Evolutionary conservation across 1,140 invertebrate species (phyloP).

Genomic region (Drosophila ercepeae): DNA sequence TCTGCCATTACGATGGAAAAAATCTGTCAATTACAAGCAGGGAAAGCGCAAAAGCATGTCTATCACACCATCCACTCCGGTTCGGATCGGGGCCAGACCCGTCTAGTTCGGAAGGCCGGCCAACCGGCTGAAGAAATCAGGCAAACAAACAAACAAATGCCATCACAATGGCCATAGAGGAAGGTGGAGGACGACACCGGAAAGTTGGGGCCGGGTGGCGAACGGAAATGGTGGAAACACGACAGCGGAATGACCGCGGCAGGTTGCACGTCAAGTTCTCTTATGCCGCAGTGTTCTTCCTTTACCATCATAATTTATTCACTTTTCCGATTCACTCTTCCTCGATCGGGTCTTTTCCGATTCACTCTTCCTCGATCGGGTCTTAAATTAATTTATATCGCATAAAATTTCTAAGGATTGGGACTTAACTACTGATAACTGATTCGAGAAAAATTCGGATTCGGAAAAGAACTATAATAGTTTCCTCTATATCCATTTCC

Average conservation of each 20-base stretch:
- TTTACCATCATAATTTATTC: constrained; percentile 17
- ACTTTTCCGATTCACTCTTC: constrained; percentile 11
- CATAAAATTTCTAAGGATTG: too few relatives aligned
- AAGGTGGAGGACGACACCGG: not conserved
- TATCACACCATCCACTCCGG: constrained; percentile 43
- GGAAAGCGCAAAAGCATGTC: constrained; percentile 77
- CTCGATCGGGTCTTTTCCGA: too few relatives aligned
- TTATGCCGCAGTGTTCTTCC: not conserved
- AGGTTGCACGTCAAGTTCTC: constrained; percentile 35
- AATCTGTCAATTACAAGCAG: constrained; percentile 75
- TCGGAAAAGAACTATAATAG: not conserved
- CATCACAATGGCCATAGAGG: constrained; percentile 8
- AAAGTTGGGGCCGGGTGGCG: not conserved
- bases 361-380: too few relatives aligned
- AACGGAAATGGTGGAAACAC: constrained; percentile 15
- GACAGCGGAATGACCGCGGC: constrained; percentile 41
- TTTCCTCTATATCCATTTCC: not conserved
- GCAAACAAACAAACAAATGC: constrained; percentile 41
- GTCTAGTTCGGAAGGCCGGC: constrained; percentile 10
- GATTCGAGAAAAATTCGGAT: not conserved
- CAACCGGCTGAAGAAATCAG: constrained; percentile 22
- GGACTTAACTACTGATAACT: not conserved
- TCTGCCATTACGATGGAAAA: constrained; percentile 66
- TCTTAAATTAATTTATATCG: not conserved
- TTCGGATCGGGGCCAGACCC: constrained; percentile 10